Evolutionary conservation across 2,888 invertebrate species (phyloP), one percentile per base, ranked within the genome.

Genomic region (Parnassius smintheus): DNA sequence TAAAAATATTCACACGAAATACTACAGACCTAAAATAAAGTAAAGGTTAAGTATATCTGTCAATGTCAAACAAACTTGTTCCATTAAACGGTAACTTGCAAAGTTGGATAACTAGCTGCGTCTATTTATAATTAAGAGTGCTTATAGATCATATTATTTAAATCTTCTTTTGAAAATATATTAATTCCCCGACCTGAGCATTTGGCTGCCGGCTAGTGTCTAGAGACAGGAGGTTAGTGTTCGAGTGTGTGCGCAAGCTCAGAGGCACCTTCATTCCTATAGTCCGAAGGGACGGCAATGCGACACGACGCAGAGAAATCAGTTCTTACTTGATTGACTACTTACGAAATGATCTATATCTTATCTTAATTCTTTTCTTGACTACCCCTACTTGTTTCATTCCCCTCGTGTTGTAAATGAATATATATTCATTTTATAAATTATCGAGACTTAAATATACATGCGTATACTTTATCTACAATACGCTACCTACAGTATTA

Each of bases 31-130:
- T 59, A 63, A 63, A 48, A 58, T 59, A 65, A 64, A 46, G 44
- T 42, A 42, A 48, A 65, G 60, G 62, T 59, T 64, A 62, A 64
- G 59, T 49, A 66, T 65, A 69, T 68, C 69, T 63, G 67, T 70
- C 69, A 70, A 66, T 66, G 70, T 69, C 70, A 66, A 42, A 54
- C 50, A 42, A 55, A 48, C 63, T 59, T 44, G 41, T 11, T 48
- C 25, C 44, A 42, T 49, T 13, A 22, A 25, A 54, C 53, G 53
- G 42, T 58, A 46, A 35, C 50, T 55, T 35, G 46, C 55, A 35
- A 55, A 56, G 50, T 59, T 55, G 58, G 25, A 10, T 25, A 41
- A 56, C 56, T 52, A 46, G 53, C 54, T 25, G 22, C 44, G 7
- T 56, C 9, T 42, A 7, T 41, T 35, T 53, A 7, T 56, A 12